Evolutionary conservation across 2,888 invertebrate species (phyloP), one percentile per base, ranked within the genome.

Genomic region (Scaptomyza reducta): DNA sequence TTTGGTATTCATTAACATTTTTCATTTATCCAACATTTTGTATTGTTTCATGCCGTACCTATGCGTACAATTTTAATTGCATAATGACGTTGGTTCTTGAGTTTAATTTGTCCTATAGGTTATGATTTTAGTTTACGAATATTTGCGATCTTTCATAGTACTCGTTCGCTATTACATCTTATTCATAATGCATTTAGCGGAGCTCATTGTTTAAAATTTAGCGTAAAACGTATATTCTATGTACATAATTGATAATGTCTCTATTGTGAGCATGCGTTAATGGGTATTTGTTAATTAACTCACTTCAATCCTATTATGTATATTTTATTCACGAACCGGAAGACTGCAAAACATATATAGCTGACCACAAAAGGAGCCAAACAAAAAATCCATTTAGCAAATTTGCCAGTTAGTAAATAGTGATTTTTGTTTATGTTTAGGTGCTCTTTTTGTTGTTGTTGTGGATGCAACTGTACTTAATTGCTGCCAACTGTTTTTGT

Each of bases 171-270:
- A 29, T 59, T 66, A 69, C 33, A 47, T 50, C 44, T 62, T 70
- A 74, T 70, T 66, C 31, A 61, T 49, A 69, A 46, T 59, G 65
- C 59, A 66, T 60, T 66, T 50, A 14, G 45, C 33, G 11, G 59
- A 68, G 50, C 46, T 63, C 61, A 14, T 53, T 73, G 47, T 41
- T 53, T 75, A 70, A 45, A 47, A 56, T 67, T 50, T 53, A 63
- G 49, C 61, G 45, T 60, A 66, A 70, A 63, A 63, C 54, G 61
- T 61, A 54, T 75, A 72, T 55, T 59, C 65, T 86, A 81, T 71
- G 40, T 82, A 82, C 81, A 87, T 63, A 80, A 57, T 70, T 46
- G 59, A 72, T 68, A 61, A 46, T 33, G 55, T 56, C 46, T 60
- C 54, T 58, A 67, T 73, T 66, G 58, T 47, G 60, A 74, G 58